Evolutionary conservation across 1,140 invertebrate genomes (phyloP).

Genomic region (Neodiprion lecontei): DNA sequence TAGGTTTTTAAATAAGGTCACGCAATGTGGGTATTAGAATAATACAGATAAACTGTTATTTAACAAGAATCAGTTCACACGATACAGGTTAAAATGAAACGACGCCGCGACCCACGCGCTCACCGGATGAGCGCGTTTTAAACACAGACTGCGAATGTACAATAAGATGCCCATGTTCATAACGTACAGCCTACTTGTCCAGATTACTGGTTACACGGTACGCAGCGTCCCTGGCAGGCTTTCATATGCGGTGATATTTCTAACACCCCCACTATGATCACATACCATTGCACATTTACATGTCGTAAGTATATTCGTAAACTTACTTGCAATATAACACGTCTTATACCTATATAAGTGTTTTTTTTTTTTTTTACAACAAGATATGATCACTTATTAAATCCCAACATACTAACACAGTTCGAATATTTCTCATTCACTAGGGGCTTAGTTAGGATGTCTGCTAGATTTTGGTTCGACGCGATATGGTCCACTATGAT

Average conservation of each 20-base stretch:
- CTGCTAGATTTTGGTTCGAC: neutral
- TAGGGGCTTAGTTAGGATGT: neutral
- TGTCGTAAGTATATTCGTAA: neutral
- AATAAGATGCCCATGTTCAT: neutral
- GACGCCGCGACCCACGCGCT: neutral
- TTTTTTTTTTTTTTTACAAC: neutral
- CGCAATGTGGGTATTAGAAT: no score
- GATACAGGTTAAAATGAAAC: neutral
- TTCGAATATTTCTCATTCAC: neutral
- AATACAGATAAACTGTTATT: no score
- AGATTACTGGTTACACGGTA: neutral
- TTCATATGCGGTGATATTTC: constrained; percentile 3
- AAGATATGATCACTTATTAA: neutral
- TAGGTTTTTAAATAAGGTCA: no score
- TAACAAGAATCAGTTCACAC: no score
- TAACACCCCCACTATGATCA: neutral
- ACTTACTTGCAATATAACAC: neutral
- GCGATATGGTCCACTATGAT: neutral
- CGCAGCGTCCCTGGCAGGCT: neutral
- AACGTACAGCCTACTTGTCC: neutral
- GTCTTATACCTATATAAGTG: neutral
- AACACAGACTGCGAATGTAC: neutral
- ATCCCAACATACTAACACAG: neutral
- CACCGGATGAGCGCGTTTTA: neutral
- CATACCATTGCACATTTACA: neutral